Evolutionary conservation across 2,113 vertebrate genomes (phyloP).

Genomic region (Oreotragus oreotragus): DNA sequence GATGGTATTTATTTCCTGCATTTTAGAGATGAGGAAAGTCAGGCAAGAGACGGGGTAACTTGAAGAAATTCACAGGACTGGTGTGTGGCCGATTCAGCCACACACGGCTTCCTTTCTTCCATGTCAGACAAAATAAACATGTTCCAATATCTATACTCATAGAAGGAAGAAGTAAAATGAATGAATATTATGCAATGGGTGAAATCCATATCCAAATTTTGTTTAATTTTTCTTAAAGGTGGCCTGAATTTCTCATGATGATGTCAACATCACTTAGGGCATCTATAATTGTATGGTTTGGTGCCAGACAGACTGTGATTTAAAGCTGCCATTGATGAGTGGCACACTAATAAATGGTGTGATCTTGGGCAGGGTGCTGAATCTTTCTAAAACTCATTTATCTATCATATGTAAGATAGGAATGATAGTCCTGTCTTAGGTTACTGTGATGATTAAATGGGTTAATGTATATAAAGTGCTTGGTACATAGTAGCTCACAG

Average conservation of each 20-base stretch:
- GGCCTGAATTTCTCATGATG: background rate
- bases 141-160: background rate
- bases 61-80: background rate
- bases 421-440: background rate
- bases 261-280: background rate
- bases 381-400: constrained; percentile 12
- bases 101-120: background rate
- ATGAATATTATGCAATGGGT: background rate
- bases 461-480: background rate
- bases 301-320: background rate
- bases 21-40: background rate
- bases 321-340: background rate
- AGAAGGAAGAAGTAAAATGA: background rate
- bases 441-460: background rate
- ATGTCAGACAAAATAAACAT: background rate
- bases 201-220: background rate
- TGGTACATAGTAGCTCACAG: background rate
- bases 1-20: background rate
- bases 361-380: background rate
- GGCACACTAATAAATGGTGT: background rate
- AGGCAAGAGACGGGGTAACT: background rate
- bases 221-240: background rate
- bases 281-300: background rate
- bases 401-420: background rate
- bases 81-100: background rate